A percentile compares a stretch with the other conserved stretches of the same genome.
Evolutionary conservation across 2,888 invertebrate genomes (phyloP).

Genomic region (Himalopsyche kuldschensis): DNA sequence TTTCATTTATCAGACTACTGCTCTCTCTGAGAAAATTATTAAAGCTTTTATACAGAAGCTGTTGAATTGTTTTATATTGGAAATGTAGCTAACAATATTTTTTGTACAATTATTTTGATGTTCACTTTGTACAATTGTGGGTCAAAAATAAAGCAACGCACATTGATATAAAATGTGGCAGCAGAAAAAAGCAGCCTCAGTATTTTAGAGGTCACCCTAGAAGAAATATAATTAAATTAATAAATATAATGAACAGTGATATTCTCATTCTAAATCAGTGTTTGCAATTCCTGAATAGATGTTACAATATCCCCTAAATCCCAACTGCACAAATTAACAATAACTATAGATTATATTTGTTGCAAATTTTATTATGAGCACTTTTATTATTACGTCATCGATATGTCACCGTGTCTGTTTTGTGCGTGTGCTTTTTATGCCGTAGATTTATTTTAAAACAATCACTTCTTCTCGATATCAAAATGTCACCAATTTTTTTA

Average conservation of each 20-base stretch:
- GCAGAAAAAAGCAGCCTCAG: not conserved
- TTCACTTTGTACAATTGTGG: not conserved
- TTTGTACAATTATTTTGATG: too few species aligned
- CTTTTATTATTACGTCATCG: not conserved
- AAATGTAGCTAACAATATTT: too few species aligned
- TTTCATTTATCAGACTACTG: too few species aligned
- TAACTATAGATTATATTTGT: not conserved
- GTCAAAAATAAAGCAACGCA: not conserved
- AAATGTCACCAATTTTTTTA: not conserved
- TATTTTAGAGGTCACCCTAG: not conserved
- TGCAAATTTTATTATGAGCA: not conserved
- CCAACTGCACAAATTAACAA: not conserved
- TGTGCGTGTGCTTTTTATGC: not conserved
- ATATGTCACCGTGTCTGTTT: not conserved
- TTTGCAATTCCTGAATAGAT: not conserved
- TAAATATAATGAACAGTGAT: conserved; percentile 12
- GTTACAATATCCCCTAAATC: not conserved
- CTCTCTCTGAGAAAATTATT: too few species aligned
- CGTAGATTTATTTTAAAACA: not conserved
- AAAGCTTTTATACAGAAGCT: too few species aligned
- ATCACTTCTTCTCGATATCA: not conserved
- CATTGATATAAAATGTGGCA: not conserved
- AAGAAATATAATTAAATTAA: not conserved
- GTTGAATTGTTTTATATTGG: too few species aligned
- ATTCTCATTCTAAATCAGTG: conserved; percentile 29